phyloP scores from a whole-genome alignment of 2,888 invertebrate species.

The Tholera decimalis region DNA sequence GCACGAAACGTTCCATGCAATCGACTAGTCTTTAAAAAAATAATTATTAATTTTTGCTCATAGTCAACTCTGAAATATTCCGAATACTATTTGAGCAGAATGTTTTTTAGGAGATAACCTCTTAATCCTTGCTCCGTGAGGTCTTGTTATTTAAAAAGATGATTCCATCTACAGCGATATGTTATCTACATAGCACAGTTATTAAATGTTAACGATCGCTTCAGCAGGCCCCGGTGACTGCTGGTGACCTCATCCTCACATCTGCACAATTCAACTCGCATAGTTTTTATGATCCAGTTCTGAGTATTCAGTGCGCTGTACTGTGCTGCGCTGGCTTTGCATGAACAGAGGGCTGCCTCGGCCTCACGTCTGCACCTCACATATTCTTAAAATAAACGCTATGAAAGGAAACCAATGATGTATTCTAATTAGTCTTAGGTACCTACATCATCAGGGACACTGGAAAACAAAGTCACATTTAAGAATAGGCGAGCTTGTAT shows the following conservation, averaged over 20 bases:
- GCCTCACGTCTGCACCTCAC: neutral
- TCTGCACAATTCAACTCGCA: constrained; percentile 58
- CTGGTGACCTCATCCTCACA: constrained; percentile 63
- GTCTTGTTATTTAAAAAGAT: constrained; percentile 51
- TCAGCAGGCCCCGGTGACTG: constrained; percentile 32
- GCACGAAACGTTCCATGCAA: neutral
- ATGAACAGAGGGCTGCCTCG: constrained; percentile 2
- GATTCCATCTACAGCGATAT: constrained; percentile 27
- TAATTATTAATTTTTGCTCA: neutral
- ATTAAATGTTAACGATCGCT: constrained; percentile 23
- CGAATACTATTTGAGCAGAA: constrained; percentile 20
- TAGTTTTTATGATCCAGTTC: constrained; percentile 41
- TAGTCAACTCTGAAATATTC: constrained; percentile 5
- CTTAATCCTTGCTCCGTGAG: constrained; percentile 17
- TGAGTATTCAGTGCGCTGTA: constrained; percentile 35
- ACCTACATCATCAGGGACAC: too few species aligned
- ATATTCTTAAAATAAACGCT: neutral
- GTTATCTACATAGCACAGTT: constrained; percentile 32
- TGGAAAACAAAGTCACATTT: too few species aligned
- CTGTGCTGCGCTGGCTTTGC: constrained; percentile 24
- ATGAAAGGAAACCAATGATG: neutral
- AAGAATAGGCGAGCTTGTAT: neutral
- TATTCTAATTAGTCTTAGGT: too few species aligned
- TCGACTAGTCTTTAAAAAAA: too few species aligned
- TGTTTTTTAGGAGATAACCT: constrained; percentile 58